Evolutionary conservation across 1,140 invertebrate species (phyloP), one percentile per base, ranked within the genome.

Genomic region (Watersipora subatra): DNA sequence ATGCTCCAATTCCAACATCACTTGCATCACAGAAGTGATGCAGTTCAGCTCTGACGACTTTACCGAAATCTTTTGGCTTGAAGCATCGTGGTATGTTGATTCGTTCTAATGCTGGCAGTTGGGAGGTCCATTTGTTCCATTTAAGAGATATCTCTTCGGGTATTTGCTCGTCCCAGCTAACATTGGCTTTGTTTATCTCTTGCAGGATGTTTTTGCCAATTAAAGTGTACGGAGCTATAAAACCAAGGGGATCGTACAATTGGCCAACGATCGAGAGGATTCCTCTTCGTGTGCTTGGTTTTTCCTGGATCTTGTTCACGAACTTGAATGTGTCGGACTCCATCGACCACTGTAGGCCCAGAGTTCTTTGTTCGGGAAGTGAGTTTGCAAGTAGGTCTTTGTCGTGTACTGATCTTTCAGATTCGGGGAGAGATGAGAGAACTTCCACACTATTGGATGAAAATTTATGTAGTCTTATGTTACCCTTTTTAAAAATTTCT

Each of bases 1-100:
- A 70, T 63, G 67, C 62, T 30, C 70, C 70, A 67, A 73, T 71
- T 1, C 66, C 69, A 22, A 1, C 25, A 1, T n/a, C n/a, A n/a
- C n/a, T n/a, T n/a, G n/a, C n/a, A n/a, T n/a, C n/a, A n/a, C n/a
- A n/a, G n/a, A n/a, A n/a, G n/a, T n/a, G n/a, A n/a, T n/a, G n/a
- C n/a, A n/a, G n/a, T n/a, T n/a, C n/a, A n/a, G n/a, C n/a, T 0
- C 1, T 1, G 26, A 29, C 26, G 0, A 67, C 17, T 0, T 66
- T 28, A 0, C 67, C 69, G 67, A 73, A 73, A 3, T 57, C 55
- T 1, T 28, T 20, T 22, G 69, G 67, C 7, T 69, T 64, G 20
- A 61, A 61, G 65, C 64, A n/a, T n/a, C n/a, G n/a, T n/a, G n/a
- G n/a, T n/a, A n/a, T n/a, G n/a, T n/a, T n/a, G n/a, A n/a, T n/a